Evolutionary conservation across 2,888 invertebrate genomes (phyloP).

Genomic region (Tachina lurida): DNA sequence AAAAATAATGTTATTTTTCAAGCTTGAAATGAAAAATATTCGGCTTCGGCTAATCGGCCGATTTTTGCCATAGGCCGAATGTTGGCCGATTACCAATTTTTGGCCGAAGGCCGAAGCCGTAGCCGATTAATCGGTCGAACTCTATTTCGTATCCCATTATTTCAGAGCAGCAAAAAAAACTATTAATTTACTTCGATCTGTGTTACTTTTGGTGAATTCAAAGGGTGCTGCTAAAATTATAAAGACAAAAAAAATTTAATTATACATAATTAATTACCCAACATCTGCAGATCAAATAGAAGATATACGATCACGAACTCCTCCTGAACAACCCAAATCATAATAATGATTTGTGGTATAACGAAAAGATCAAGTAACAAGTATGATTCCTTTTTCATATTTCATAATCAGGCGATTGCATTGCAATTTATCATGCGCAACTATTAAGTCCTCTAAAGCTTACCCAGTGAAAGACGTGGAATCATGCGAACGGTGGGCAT

Average conservation of each 20-base stretch:
- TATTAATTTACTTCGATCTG: neutral
- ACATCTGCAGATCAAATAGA: slow-evolving; percentile 43
- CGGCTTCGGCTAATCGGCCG: too few relatives aligned
- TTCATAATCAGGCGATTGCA: slow-evolving; percentile 54
- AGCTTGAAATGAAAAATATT: too few relatives aligned
- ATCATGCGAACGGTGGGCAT: neutral
- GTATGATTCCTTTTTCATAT: slow-evolving; percentile 28
- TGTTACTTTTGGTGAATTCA: neutral
- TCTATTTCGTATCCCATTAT: too few relatives aligned
- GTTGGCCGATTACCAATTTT: too few relatives aligned
- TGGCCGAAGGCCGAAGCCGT: too few relatives aligned
- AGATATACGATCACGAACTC: slow-evolving; percentile 36
- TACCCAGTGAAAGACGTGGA: neutral
- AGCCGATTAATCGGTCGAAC: too few relatives aligned
- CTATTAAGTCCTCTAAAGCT: slow-evolving; percentile 48
- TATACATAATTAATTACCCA: slow-evolving; percentile 60
- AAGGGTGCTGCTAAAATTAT: slow-evolving; percentile 21
- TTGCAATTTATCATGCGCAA: slow-evolving; percentile 58
- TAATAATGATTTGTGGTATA: slow-evolving; percentile 62
- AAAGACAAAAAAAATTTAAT: slow-evolving; percentile 46
- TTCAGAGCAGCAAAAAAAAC: neutral
- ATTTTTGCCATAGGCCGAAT: too few relatives aligned
- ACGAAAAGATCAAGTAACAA: slow-evolving; percentile 31
- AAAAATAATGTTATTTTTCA: too few relatives aligned
- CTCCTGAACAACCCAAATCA: slow-evolving; percentile 39